Conservation (phyloP, 2,113 vertebrate species). For the Caretta caretta region DNA sequence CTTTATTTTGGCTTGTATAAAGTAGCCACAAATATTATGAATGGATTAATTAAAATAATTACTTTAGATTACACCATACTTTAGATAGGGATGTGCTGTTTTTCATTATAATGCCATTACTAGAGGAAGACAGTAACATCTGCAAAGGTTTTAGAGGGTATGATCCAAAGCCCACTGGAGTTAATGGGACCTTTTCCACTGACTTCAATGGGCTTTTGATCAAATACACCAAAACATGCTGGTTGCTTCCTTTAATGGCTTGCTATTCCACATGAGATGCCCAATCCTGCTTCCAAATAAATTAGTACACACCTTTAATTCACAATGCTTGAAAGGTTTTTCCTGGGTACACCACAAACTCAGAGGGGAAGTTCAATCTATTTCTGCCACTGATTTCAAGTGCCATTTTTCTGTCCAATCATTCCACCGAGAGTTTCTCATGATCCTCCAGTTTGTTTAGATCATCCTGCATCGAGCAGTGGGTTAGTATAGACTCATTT, state of each 20-base stretch:
- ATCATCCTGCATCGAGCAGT: not conserved
- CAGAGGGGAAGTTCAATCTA: not conserved
- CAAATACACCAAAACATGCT: not conserved
- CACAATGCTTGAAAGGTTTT: not conserved
- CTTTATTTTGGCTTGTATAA: constrained; percentile 57
- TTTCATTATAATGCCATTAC: not conserved
- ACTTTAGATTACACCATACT: not conserved
- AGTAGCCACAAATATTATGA: constrained; percentile 47
- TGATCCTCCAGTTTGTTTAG: constrained; percentile 32
- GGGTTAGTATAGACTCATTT: not conserved
- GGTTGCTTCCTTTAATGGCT: not conserved
- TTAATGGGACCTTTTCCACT: not conserved
- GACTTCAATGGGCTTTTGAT: not conserved
- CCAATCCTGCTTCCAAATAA: not conserved
- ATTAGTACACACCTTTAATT: not conserved
- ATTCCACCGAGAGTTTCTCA: not conserved
- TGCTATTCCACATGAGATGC: not conserved
- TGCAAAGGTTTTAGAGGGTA: not conserved
- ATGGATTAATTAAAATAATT: not conserved
- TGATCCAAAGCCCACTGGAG: not conserved
- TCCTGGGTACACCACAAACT: not conserved
- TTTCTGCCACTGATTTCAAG: not conserved
- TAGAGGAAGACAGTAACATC: accelerated
- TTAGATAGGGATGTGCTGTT: not conserved
- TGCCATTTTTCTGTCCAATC: not conserved